These are phyloP conservation scores for Tuta absoluta DNA, from an alignment of 2,888 invertebrate genomes.

Conservation along the genomic window DNA sequence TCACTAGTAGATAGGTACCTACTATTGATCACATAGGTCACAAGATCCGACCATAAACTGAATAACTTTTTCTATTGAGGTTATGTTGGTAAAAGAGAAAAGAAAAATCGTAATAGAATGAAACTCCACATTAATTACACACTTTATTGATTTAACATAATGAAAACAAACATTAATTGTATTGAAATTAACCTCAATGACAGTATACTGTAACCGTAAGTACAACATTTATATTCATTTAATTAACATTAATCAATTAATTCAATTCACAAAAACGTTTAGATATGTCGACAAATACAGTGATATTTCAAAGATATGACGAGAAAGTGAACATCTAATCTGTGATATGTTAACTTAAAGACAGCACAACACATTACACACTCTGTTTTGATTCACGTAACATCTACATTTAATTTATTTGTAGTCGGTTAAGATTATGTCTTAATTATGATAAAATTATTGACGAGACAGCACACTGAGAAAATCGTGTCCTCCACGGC, in stretches of 20 bases:
- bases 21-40: no score
- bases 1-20: no score
- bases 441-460: conserved; percentile 2
- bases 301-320: conserved; percentile 73
- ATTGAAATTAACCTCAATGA: conserved; percentile 72
- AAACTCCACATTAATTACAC: conserved; percentile 70
- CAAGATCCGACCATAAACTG: no score
- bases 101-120: no score
- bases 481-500: conserved; percentile 15
- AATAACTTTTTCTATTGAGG: no score
- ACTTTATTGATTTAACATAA: conserved; percentile 81
- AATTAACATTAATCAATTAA: conserved; percentile 77
- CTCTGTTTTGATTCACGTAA: conserved; percentile 19
- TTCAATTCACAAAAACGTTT: conserved; percentile 74
- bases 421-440: conserved; percentile 14
- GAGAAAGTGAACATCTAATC: conserved; percentile 24
- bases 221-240: conserved; percentile 76
- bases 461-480: neutral
- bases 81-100: no score
- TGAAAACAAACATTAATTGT: conserved; percentile 77
- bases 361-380: neutral
- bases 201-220: conserved; percentile 76
- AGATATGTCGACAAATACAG: conserved; percentile 76
- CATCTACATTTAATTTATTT: conserved; percentile 24
- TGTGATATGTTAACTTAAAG: conserved; percentile 20